A percentile compares a stretch with the other conserved stretches of the same genome.
These are phyloP conservation scores for Eulithis prunata DNA, from an alignment of 2,888 invertebrate species.

Conservation along the genomic window DNA sequence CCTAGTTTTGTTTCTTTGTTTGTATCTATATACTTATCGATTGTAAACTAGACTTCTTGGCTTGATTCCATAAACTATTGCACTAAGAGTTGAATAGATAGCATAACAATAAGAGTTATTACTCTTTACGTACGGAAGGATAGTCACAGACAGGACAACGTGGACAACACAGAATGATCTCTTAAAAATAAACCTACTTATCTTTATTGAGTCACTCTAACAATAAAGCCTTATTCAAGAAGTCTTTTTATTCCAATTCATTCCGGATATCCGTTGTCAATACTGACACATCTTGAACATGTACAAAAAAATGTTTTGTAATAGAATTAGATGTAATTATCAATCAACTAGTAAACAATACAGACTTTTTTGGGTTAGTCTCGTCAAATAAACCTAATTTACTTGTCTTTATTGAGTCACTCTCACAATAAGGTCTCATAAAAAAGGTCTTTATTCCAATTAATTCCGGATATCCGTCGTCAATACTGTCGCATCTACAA, in stretches of 20 bases:
- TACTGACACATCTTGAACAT: neutral
- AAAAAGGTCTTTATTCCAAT: slow-evolving; percentile 21
- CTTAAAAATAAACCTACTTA: neutral
- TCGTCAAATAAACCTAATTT: neutral
- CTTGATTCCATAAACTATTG: too few relatives aligned
- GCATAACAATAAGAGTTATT: too few relatives aligned
- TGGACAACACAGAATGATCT: too few relatives aligned
- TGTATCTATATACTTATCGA: too few relatives aligned
- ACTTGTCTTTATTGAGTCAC: neutral
- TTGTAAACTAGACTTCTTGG: too few relatives aligned
- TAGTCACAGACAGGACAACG: too few relatives aligned
- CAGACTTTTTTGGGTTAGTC: too few relatives aligned
- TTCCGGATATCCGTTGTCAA: slow-evolving; percentile 24
- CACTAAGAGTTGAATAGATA: too few relatives aligned
- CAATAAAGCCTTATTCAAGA: slow-evolving; percentile 12
- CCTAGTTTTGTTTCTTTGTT: too few relatives aligned
- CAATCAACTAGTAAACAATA: too few relatives aligned
- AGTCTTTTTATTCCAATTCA: slow-evolving; percentile 16
- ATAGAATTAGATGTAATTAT: slow-evolving; percentile 7
- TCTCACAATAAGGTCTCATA: slow-evolving; percentile 1
- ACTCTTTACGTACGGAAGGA: too few relatives aligned
- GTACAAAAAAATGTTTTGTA: neutral
- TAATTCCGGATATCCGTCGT: slow-evolving; percentile 25
- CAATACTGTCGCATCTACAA: slow-evolving; percentile 2
- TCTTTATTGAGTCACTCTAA: neutral